These are phyloP conservation scores for Ceratosolen solmsi DNA, from an alignment of 1,140 invertebrate species.

Conservation along the genomic window DNA sequence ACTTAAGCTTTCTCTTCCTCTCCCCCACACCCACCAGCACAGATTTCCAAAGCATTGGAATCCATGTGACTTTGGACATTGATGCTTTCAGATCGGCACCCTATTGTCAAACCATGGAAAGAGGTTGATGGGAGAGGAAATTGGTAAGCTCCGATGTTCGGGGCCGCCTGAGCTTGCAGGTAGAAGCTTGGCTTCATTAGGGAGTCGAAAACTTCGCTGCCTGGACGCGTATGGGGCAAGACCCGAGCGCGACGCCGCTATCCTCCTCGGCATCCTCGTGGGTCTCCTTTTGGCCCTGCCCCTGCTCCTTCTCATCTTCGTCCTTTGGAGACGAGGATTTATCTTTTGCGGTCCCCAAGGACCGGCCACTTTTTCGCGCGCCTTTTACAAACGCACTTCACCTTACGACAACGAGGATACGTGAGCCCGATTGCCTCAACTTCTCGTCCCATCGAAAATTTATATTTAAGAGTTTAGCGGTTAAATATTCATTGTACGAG, in stretches of 20 bases:
- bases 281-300: slow-evolving; percentile 80
- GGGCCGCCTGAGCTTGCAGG: slow-evolving; percentile 60
- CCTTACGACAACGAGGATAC: slow-evolving; percentile 72
- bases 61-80: too few relatives aligned
- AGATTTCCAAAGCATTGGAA: too few relatives aligned
- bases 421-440: too few relatives aligned
- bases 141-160: slow-evolving; percentile 56
- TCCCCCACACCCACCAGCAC: too few relatives aligned
- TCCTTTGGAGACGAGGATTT: slow-evolving; percentile 79
- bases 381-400: slow-evolving; percentile 81
- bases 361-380: slow-evolving; percentile 77
- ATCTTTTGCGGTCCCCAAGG: slow-evolving; percentile 71
- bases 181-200: slow-evolving; percentile 58
- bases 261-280: slow-evolving; percentile 80
- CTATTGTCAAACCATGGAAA: slow-evolving; percentile 75
- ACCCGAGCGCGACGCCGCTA: slow-evolving; percentile 78
- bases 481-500: too few relatives aligned
- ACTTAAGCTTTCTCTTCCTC: too few relatives aligned
- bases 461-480: too few relatives aligned
- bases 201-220: slow-evolving; percentile 74
- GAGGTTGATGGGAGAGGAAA: slow-evolving; percentile 60
- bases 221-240: slow-evolving; percentile 76
- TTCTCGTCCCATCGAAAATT: too few relatives aligned
- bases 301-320: slow-evolving; percentile 75
- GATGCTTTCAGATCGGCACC: slow-evolving; percentile 66